Evolutionary conservation across 2,797 vertebrate genomes (phyloP).

Genomic region (Schizothorax lantsangensis): DNA sequence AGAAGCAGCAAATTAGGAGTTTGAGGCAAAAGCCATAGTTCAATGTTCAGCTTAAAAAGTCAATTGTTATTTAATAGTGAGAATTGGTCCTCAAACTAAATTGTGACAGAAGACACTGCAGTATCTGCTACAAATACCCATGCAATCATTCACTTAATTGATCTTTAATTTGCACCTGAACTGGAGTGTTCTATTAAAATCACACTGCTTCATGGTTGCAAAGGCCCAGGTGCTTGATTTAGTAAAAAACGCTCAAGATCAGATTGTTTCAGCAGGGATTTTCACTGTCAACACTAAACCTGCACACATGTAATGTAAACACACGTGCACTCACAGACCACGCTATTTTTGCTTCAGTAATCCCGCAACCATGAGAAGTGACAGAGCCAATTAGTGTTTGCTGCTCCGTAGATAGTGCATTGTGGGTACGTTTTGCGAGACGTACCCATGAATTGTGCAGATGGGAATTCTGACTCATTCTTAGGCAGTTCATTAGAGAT

Average conservation of each 20-base stretch:
- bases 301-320: background rate
- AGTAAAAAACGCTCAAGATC: background rate
- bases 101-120: background rate
- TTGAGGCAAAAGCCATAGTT: no score
- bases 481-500: constrained; percentile 35
- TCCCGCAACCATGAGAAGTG: constrained; percentile 70
- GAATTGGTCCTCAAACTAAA: no score
- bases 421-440: constrained; percentile 31
- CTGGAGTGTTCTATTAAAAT: background rate
- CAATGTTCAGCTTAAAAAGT: no score
- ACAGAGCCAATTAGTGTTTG: constrained; percentile 69
- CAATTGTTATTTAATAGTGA: no score
- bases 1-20: no score
- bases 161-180: background rate
- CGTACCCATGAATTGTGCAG: constrained; percentile 20
- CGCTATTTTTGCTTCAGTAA: constrained; percentile 72
- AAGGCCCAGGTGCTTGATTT: background rate
- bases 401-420: constrained; percentile 16
- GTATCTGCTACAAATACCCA: background rate
- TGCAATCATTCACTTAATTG: background rate
- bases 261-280: background rate
- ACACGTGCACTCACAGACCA: constrained; percentile 2
- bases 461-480: constrained; percentile 39
- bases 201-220: background rate
- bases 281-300: background rate